A percentile compares a stretch with the other conserved stretches of the same genome.
Evolutionary conservation across 92 coral and sea anemone genomes (phyloP).

Genomic region (Epizoanthus stellaris): DNA sequence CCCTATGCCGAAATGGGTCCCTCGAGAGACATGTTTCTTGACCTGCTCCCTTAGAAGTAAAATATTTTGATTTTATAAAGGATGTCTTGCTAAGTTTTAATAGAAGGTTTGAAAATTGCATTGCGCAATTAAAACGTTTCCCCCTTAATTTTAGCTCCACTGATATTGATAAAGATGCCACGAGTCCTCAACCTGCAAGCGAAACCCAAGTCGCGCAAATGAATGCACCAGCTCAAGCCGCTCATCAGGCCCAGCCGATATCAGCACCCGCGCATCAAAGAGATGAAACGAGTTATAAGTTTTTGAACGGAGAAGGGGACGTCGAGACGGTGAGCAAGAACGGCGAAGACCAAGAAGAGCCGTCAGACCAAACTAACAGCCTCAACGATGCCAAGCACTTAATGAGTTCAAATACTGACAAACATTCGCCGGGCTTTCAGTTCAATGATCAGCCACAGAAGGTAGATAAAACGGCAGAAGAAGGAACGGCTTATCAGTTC

Average conservation of each 20-base stretch:
- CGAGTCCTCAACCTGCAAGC: not conserved
- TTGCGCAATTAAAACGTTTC: too few relatives aligned
- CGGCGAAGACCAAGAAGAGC: not conserved
- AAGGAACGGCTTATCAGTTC: slow-evolving; percentile 20
- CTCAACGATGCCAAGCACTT: not conserved
- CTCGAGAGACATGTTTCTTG: too few relatives aligned
- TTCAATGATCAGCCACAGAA: slow-evolving; percentile 9
- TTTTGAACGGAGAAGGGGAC: slow-evolving; percentile 6
- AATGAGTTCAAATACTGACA: not conserved
- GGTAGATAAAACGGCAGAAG: not conserved
- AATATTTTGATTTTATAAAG: too few relatives aligned
- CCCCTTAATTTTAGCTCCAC: not conserved
- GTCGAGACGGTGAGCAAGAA: not conserved
- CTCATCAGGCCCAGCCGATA: not conserved
- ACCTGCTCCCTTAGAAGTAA: too few relatives aligned
- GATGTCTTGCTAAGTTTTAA: too few relatives aligned
- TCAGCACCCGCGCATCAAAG: not conserved
- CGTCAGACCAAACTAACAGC: not conserved
- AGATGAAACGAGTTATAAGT: slow-evolving; percentile 1
- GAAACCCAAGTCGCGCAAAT: not conserved
- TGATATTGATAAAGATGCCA: not conserved
- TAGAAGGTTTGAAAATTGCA: too few relatives aligned
- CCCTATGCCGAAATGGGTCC: too few relatives aligned
- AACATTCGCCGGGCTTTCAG: slow-evolving; percentile 7
- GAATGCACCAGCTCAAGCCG: slow-evolving; percentile 9